phyloP scores from a whole-genome alignment of 2,797 vertebrate genomes.

The Malurus leucopterus region DNA sequence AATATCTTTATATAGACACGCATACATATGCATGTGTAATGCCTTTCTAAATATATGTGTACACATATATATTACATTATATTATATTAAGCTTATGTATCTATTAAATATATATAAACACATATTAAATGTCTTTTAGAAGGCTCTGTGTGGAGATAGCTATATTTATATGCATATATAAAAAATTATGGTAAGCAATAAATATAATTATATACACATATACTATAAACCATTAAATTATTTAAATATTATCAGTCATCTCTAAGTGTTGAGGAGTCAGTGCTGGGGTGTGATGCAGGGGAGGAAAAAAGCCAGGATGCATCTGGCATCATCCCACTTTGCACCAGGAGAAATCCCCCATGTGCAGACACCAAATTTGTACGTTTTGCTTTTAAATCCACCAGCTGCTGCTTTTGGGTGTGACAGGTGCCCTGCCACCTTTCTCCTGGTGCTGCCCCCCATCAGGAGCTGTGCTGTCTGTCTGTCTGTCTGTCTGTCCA shows the following conservation, averaged over 20 bases:
- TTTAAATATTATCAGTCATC: background rate
- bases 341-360: background rate
- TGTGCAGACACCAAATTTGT: background rate
- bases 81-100: background rate
- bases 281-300: fast-evolving
- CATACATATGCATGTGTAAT: background rate
- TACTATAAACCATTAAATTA: background rate
- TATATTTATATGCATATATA: background rate
- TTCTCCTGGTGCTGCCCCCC: background rate
- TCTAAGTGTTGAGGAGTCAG: background rate
- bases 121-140: background rate
- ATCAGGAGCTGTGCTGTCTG: background rate
- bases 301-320: background rate
- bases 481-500: background rate
- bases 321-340: background rate
- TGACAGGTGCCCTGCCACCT: background rate
- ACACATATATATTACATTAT: background rate
- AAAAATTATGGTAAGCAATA: background rate
- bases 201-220: background rate
- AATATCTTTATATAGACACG: background rate
- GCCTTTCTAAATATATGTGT: background rate
- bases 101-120: background rate
- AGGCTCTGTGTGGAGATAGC: background rate
- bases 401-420: fast-evolving
- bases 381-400: background rate